Base-by-base conservation (phyloP, 2,797 vertebrate genomes). In the Tauraco hartlaubi region DNA sequence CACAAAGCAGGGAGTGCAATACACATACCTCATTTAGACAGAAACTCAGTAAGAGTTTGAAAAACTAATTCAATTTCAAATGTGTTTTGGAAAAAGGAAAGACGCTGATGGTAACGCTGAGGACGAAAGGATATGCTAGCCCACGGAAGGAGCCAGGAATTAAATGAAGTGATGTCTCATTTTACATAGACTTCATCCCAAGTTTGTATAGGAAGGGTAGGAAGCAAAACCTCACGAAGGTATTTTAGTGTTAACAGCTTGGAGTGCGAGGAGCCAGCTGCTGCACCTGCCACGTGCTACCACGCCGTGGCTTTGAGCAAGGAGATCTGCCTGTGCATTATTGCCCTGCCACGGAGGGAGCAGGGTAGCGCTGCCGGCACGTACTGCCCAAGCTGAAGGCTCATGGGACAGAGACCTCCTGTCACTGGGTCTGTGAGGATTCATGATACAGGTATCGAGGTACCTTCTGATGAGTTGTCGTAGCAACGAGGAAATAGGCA, bases 401-500 rank as follows among this genome's bases (percentile, higher is more conserved):
- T 48, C 10, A 2, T 4, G 44, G 18, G 66, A 20, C n/a, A 41
- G 90, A 37, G 18, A 19, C 15, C 73, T 64, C 58, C 66, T n/a
- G 46, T 9, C 78, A 7, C 58, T 3, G 55, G 10, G 44, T 52
- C 80, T 29, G 59, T 1, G 18, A 46, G 4, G 5, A 5, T 5
- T 16, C 71, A 15, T 15, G 56, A 33, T 21, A 19, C 0, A 35
- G 20, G 35, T 66, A 33, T 7, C 1, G 58, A 39, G 66, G 69
- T 9, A 10, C 19, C 31, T 85, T 9, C 67, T 52, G 62, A 63
- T n/a, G 58, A 48, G 88, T 94, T 97, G 94, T 77, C 58, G 9
- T 92, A 76, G 92, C 82, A 91, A 96, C 90, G 9, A 46, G 78
- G 54, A 76, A 85, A 85, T 15, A 79, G 69, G 89, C 66, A 75